phyloP scores from a whole-genome alignment of 2,888 invertebrate species.

The Cylindroiulus punctatus region DNA sequence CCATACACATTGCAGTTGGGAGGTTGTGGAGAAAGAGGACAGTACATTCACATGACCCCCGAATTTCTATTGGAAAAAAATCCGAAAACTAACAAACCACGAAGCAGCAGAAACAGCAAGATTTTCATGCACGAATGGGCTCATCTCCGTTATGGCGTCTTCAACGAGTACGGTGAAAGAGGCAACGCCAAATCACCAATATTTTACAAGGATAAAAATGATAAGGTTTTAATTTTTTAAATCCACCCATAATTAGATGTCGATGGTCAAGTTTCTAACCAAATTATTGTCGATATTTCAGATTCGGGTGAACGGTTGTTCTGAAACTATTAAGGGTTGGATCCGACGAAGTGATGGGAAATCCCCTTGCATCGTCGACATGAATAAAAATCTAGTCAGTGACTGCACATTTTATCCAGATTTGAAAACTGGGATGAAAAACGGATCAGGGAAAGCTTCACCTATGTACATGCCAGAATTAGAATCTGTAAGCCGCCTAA shows the following conservation, averaged over 20 bases:
- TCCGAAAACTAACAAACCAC: constrained; percentile 57
- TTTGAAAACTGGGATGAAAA: not conserved
- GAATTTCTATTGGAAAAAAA: constrained; percentile 61
- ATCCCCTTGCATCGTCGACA: not conserved
- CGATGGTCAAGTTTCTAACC: too few species aligned
- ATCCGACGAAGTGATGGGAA: constrained; percentile 31
- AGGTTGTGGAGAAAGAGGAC: constrained; percentile 72
- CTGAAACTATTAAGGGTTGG: constrained; percentile 8
- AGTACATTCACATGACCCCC: constrained; percentile 70
- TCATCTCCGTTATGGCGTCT: constrained; percentile 76
- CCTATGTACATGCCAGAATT: constrained; percentile 40
- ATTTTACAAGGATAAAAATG: constrained; percentile 66
- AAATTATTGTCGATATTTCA: not conserved
- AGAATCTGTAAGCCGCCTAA: not conserved
- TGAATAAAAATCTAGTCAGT: not conserved
- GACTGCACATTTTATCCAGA: constrained; percentile 50
- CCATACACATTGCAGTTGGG: constrained; percentile 73
- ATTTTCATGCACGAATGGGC: constrained; percentile 73
- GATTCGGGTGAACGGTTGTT: constrained; percentile 20
- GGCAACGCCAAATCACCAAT: constrained; percentile 72
- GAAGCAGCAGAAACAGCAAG: constrained; percentile 62
- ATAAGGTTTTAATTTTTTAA: not conserved
- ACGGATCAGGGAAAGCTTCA: constrained; percentile 5
- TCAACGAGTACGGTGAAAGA: constrained; percentile 73
- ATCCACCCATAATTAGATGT: not conserved